Evolutionary conservation across 2,113 vertebrate species (phyloP).

Genomic region (Centropus bengalensis): DNA sequence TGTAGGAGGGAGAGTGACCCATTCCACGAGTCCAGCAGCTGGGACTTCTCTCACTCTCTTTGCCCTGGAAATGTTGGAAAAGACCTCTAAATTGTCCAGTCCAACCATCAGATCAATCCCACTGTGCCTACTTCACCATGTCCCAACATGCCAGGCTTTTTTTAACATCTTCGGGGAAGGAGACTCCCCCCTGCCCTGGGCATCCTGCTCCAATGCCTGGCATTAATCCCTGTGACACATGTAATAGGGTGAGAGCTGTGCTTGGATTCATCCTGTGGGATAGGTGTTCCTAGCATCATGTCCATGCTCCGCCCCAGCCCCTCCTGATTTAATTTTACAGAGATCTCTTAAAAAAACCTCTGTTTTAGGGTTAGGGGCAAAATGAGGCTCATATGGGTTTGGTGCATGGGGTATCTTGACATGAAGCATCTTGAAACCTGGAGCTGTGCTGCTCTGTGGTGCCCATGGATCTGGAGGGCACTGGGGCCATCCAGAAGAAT

Average conservation of each 20-base stretch:
- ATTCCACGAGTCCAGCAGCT: accelerated
- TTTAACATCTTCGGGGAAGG: no score
- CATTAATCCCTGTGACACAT: no score
- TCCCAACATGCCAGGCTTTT: no score
- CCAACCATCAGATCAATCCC: no score
- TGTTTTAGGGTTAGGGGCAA: not conserved
- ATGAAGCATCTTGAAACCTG: not conserved
- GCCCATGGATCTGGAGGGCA: not conserved
- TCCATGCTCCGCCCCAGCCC: not conserved
- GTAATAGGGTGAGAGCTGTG: not conserved
- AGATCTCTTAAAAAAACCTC: not conserved
- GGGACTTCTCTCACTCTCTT: not conserved
- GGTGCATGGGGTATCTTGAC: no score
- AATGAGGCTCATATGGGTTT: not conserved
- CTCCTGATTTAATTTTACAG: not conserved
- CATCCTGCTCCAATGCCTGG: no score
- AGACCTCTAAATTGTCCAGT: no score
- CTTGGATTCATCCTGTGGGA: not conserved
- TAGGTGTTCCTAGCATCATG: not conserved
- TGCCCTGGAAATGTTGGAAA: not conserved
- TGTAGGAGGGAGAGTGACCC: not conserved
- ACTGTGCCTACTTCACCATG: no score
- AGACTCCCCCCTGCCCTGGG: no score
- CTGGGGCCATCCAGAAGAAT: not conserved
- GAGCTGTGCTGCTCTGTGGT: not conserved